phyloP scores from a whole-genome alignment of 2,888 invertebrate species.

The Xylota sylvarum region DNA sequence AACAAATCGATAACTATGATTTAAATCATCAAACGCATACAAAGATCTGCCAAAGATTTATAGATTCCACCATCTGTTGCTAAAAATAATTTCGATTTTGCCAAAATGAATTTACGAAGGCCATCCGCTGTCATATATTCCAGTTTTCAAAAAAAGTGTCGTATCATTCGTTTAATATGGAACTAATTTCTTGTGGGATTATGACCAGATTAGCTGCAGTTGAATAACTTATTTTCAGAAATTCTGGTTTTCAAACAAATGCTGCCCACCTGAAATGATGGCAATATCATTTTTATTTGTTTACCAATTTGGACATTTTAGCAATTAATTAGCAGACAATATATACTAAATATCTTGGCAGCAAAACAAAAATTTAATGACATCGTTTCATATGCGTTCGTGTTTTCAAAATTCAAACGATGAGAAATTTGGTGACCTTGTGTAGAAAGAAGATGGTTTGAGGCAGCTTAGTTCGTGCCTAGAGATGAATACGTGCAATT shows the following conservation, averaged over 20 bases:
- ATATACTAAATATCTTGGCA: constrained; percentile 30
- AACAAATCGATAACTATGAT: too few relatives aligned
- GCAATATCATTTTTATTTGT: constrained; percentile 1
- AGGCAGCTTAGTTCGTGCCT: neutral
- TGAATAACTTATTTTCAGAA: neutral
- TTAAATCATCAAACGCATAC: too few relatives aligned
- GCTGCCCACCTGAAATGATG: neutral
- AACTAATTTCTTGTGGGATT: neutral
- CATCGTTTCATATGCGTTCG: neutral
- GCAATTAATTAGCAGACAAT: constrained; percentile 25
- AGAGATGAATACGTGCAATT: neutral
- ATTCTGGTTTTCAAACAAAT: constrained; percentile 7
- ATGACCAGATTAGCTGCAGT: constrained; percentile 2
- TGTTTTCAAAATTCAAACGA: constrained; percentile 5
- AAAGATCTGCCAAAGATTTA: neutral
- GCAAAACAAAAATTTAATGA: constrained; percentile 38
- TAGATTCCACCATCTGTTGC: neutral
- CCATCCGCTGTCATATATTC: neutral
- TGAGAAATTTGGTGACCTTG: constrained; percentile 29
- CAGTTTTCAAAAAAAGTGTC: neutral
- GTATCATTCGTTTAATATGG: neutral
- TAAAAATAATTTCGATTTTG: neutral
- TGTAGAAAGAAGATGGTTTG: neutral
- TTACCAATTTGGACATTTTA: constrained; percentile 14
- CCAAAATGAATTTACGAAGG: neutral